Base-by-base conservation (phyloP, 2,888 invertebrate species). In the Hedychridium roseum region DNA sequence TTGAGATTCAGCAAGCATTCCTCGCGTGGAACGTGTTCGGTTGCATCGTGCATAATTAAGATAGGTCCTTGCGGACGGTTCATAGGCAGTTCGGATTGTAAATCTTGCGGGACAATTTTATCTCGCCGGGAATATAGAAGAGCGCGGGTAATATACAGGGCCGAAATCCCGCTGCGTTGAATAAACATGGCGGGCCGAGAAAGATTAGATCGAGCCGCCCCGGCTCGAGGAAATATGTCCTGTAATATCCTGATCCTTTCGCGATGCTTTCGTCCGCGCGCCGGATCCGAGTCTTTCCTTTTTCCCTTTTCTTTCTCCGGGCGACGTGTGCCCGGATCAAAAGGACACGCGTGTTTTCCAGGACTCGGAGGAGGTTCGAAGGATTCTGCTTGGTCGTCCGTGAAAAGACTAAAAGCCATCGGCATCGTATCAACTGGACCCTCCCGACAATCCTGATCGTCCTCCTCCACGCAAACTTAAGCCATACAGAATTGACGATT, bases 361-460 rank as follows among this genome's bases (percentile, higher is more conserved):
- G 52, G 27, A 41, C 49, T 43, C 44, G 30, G 18, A 36, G 39
- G 44, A 40, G 38, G 21, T 30, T 48, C 48, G 56, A 62, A 64
- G 64, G 61, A 65, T 64, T 65, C 60, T 63, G 64, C 60, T 66
- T 64, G 64, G 60, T 60, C 64, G 58, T 68, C 65, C 71, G 60
- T 73, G 59, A 69, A 67, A 69, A 67, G 69, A 66, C 65, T 68
- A 64, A 69, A 71, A 71, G 70, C 68, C 65, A 71, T 64, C 58
- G 63, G 52, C 63, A 61, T 59, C 60, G 48, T 63, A 59, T 57
- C 62, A 55, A 45, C 64, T 41, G 35, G 35, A 50, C 55, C 21
- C 21, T 52, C 49, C 48, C 32, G 52, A 46, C 52, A 57, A 54
- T 50, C 42, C 50, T 47, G 50, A 53, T 50, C 54, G 53, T 49